Percentiles rank a stretch among this genome's conserved stretches.
Evolutionary conservation across 2,113 vertebrate species (phyloP).

Genomic region (Galeopterus variegatus): DNA sequence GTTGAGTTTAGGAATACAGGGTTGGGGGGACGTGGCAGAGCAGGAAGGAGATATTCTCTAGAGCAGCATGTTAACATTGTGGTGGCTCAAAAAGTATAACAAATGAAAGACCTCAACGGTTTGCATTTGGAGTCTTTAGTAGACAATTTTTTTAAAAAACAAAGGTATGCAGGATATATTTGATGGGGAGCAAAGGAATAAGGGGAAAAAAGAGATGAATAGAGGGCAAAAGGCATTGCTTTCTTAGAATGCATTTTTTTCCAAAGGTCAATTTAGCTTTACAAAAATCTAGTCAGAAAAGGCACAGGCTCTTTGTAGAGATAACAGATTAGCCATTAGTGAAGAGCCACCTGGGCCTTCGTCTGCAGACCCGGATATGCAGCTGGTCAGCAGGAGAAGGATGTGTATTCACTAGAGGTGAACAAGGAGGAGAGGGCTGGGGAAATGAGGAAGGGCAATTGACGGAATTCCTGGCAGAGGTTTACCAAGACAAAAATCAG

Average conservation of each 20-base stretch:
- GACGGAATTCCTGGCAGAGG: constrained; percentile 8
- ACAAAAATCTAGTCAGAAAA: constrained; percentile 16
- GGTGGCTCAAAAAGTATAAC: background rate
- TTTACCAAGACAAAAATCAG: constrained; percentile 60
- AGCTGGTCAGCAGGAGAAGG: background rate
- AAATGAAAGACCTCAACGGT: background rate
- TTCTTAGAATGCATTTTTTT: background rate
- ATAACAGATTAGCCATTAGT: constrained; percentile 46
- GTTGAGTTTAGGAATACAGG: constrained; percentile 4
- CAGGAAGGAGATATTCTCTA: background rate
- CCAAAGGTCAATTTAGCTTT: background rate
- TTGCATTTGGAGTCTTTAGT: background rate
- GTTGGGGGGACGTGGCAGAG: background rate
- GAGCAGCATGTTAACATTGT: background rate
- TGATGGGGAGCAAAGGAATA: background rate
- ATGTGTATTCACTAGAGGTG: background rate
- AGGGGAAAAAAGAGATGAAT: background rate
- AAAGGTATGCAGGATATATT: background rate
- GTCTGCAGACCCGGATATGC: background rate
- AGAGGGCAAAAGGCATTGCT: background rate
- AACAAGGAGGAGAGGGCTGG: background rate
- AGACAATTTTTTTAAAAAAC: background rate
- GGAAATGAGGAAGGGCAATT: background rate
- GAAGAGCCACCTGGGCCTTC: constrained; percentile 55
- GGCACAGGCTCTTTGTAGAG: background rate